These are phyloP conservation scores for Heliocidaris tuberculata DNA, from an alignment of 35 echinoderm and acorn worm genomes.

Conservation along the genomic window DNA sequence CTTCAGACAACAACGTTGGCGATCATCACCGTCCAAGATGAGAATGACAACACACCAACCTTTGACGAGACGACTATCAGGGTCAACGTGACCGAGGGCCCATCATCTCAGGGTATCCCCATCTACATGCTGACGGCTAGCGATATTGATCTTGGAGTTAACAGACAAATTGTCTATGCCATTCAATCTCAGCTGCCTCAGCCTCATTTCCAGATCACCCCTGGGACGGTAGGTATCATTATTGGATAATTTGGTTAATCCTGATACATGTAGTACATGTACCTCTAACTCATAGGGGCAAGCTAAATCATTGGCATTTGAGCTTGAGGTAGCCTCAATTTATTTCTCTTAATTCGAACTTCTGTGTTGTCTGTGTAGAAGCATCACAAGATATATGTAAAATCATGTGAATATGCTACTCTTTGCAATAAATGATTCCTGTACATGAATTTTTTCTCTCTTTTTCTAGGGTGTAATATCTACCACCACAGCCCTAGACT, in stretches of 20 bases:
- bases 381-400: too few relatives aligned
- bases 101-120: conserved; percentile 32
- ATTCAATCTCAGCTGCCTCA: conserved; percentile 21
- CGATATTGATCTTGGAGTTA: conserved; percentile 68
- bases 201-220: neutral
- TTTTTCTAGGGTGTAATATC: conserved; percentile 57
- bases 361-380: too few relatives aligned
- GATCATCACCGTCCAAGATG: conserved; percentile 65
- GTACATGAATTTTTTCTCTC: neutral
- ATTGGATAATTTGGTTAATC: conserved; percentile 43
- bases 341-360: too few relatives aligned
- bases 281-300: neutral
- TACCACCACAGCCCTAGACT: conserved; percentile 60
- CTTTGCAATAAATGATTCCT: too few relatives aligned
- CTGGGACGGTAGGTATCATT: conserved; percentile 33
- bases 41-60: conserved; percentile 75
- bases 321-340: too few relatives aligned
- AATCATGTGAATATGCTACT: too few relatives aligned
- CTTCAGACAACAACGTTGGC: conserved; percentile 53
- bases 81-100: conserved; percentile 65
- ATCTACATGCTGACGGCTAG: conserved; percentile 54
- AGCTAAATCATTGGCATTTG: too few relatives aligned
- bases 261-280: too few relatives aligned
- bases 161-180: conserved; percentile 72
- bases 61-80: conserved; percentile 47